Evolutionary conservation across 92 coral and sea anemone species (phyloP).

Genomic region (Siderastrea siderea): DNA sequence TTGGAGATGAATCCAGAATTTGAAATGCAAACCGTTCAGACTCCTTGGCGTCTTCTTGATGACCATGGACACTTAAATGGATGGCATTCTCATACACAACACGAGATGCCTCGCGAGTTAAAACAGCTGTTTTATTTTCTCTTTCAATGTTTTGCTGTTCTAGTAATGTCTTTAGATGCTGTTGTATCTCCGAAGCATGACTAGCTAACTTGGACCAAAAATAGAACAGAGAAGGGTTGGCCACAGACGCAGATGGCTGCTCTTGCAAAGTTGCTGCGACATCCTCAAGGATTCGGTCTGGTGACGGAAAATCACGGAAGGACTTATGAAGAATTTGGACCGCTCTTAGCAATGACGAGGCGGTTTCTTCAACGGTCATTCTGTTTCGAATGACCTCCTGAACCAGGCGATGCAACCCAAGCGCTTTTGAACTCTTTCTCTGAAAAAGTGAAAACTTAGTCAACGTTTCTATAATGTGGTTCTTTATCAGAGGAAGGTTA

Average conservation of each 20-base stretch:
- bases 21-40: conserved; percentile 25
- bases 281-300: background rate
- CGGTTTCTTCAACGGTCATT: background rate
- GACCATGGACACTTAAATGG: conserved; percentile 31
- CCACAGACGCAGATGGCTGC: too few relatives aligned
- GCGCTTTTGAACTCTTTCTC: background rate
- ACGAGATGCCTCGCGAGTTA: conserved; percentile 22
- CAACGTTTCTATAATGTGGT: background rate
- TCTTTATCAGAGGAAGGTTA: background rate
- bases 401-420: too few relatives aligned
- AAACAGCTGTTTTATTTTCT: conserved; percentile 17
- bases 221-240: too few relatives aligned
- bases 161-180: background rate
- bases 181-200: too few relatives aligned
- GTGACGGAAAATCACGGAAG: background rate
- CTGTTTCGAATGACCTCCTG: too few relatives aligned
- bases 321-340: background rate
- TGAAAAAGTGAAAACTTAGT: background rate
- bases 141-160: background rate
- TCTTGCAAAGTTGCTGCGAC: too few relatives aligned
- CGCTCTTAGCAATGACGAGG: background rate
- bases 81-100: conserved; percentile 41
- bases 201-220: too few relatives aligned
- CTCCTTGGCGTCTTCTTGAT: conserved; percentile 24
- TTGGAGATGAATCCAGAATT: conserved; percentile 13